Conservation (phyloP, 2,797 vertebrate species). For the Halcyon smyrnensis region DNA sequence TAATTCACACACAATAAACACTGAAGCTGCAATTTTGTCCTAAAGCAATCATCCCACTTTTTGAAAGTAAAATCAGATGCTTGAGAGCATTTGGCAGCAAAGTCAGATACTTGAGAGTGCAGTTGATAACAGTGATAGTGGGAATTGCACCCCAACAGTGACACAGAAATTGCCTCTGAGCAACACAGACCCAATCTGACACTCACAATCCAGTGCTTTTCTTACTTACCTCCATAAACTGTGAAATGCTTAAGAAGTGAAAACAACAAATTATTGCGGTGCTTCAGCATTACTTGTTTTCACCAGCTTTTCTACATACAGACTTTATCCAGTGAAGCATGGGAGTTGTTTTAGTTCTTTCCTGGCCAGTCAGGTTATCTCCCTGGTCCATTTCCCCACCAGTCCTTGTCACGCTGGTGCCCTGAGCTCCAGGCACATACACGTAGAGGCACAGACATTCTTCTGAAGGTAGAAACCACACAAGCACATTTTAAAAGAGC, state of each 20-base stretch:
- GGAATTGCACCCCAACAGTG: background rate
- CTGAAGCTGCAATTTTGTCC: constrained; percentile 30
- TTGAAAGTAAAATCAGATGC: background rate
- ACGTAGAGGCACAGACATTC: background rate
- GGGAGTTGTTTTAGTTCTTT: background rate
- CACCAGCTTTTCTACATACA: background rate
- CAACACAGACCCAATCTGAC: background rate
- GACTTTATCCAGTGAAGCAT: background rate
- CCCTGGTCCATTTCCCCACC: background rate
- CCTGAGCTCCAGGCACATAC: background rate
- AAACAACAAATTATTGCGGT: background rate
- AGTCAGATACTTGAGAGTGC: background rate
- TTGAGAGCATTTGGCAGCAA: background rate
- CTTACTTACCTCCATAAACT: background rate
- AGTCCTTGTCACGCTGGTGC: background rate
- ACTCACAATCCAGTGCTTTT: background rate
- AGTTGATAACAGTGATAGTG: background rate
- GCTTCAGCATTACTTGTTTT: background rate
- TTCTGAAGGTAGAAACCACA: background rate
- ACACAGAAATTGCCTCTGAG: background rate
- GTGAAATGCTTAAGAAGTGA: background rate
- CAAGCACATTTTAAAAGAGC: background rate
- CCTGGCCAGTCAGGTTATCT: background rate
- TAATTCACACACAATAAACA: background rate
- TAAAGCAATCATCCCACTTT: background rate